phyloP scores from a whole-genome alignment of 1,140 invertebrate species.

The Campoletis sonorensis region DNA sequence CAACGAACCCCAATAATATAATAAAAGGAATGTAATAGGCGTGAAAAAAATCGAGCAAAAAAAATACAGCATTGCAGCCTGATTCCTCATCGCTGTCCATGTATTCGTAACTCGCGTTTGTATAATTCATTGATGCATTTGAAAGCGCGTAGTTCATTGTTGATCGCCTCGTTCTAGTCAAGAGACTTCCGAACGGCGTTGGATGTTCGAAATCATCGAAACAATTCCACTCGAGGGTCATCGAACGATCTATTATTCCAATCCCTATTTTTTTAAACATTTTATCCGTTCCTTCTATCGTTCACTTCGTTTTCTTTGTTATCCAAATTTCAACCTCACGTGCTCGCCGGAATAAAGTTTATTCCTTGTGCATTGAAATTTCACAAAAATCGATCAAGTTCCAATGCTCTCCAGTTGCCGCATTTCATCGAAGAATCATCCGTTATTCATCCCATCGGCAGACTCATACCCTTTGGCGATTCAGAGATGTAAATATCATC shows the following conservation, averaged over 20 bases:
- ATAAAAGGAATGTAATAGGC: slow-evolving; percentile 78
- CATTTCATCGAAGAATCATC: too few species aligned
- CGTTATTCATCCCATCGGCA: too few species aligned
- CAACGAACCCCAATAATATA: slow-evolving; percentile 77
- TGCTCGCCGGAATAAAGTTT: too few species aligned
- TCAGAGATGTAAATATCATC: too few species aligned
- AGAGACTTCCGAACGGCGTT: neutral
- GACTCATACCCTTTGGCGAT: too few species aligned
- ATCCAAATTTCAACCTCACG: too few species aligned
- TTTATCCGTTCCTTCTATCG: neutral
- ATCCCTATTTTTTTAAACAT: neutral
- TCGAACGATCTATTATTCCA: neutral
- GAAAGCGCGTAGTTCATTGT: neutral
- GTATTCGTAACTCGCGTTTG: slow-evolving; percentile 29
- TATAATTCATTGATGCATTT: neutral
- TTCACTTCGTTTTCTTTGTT: neutral
- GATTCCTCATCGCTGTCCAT: slow-evolving; percentile 58
- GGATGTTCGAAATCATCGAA: neutral
- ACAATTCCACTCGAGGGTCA: neutral
- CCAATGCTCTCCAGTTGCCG: too few species aligned
- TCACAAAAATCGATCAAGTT: too few species aligned
- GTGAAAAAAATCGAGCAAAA: slow-evolving; percentile 76
- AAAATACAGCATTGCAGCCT: slow-evolving; percentile 65
- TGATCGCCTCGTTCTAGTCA: slow-evolving; percentile 4
- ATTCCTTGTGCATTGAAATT: too few species aligned